phyloP scores from a whole-genome alignment of 1,140 invertebrate genomes.

The Drosophila lini region DNA sequence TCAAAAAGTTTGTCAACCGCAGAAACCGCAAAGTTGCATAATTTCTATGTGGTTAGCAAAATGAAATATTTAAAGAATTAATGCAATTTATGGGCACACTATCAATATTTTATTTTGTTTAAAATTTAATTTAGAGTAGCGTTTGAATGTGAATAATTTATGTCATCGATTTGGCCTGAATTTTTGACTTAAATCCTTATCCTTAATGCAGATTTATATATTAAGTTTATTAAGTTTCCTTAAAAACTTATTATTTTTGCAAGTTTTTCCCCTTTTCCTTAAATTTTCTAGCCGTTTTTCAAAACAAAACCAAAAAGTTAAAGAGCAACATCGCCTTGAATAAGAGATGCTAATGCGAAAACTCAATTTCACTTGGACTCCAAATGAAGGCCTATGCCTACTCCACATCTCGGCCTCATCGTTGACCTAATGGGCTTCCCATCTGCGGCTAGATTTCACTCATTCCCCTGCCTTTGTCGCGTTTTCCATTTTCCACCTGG shows the following conservation, averaged over 20 bases:
- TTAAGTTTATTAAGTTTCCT: too few species aligned
- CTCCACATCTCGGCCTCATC: slow-evolving; percentile 22
- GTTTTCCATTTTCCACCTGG: slow-evolving; percentile 36
- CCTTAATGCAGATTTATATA: neutral
- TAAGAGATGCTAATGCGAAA: slow-evolving; percentile 18
- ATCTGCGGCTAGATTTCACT: slow-evolving; percentile 49
- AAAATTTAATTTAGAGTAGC: neutral
- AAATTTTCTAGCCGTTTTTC: neutral
- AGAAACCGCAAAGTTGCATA: slow-evolving; percentile 32
- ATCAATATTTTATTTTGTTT: neutral
- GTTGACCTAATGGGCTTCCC: slow-evolving; percentile 35
- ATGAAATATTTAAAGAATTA: slow-evolving; percentile 16
- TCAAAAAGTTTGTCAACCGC: slow-evolving; percentile 38
- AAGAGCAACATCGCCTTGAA: neutral
- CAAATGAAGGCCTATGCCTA: slow-evolving; percentile 12
- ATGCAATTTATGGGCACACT: slow-evolving; percentile 21
- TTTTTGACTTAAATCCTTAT: neutral
- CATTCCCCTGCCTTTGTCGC: slow-evolving; percentile 14
- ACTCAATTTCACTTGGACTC: slow-evolving; percentile 33
- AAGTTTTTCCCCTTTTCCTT: neutral
- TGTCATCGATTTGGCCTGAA: fast-evolving
- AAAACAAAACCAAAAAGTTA: too few species aligned
- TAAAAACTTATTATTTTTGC: neutral
- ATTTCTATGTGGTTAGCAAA: slow-evolving; percentile 23
- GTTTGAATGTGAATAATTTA: neutral